Evolutionary conservation across 2,113 vertebrate species (phyloP).

Genomic region (Tympanuchus pallidicinctus): DNA sequence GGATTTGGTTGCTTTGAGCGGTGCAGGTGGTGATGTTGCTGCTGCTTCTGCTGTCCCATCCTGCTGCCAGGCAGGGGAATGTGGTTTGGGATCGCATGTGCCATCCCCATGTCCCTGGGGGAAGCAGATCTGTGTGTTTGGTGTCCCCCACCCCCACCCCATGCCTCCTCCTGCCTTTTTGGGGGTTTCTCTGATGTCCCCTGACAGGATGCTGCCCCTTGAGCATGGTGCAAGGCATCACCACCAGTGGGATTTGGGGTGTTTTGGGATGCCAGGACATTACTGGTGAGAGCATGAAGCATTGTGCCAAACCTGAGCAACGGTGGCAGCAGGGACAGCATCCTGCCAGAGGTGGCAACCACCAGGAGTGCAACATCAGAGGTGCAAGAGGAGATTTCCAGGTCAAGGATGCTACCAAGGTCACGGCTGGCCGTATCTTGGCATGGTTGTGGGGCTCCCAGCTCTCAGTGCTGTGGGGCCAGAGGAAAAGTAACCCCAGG

Average conservation of each 20-base stretch:
- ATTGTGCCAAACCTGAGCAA: neutral
- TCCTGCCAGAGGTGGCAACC: neutral
- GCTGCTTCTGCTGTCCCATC: neutral
- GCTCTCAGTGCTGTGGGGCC: neutral
- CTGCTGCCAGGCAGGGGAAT: neutral
- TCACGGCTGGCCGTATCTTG: neutral
- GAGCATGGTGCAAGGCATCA: neutral
- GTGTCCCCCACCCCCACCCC: accelerated
- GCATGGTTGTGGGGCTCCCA: accelerated
- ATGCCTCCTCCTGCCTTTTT: neutral
- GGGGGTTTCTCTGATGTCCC: neutral
- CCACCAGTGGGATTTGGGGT: neutral
- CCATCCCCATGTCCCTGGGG: neutral
- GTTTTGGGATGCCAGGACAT: neutral
- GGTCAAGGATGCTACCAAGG: constrained; percentile 70
- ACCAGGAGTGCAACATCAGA: neutral
- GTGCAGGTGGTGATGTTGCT: neutral
- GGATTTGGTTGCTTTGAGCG: neutral
- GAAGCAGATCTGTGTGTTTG: neutral
- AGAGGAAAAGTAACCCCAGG: too few relatives aligned
- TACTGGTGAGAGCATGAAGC: accelerated
- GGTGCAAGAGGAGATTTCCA: constrained; percentile 53
- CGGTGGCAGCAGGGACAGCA: neutral
- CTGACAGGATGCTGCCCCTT: too few relatives aligned
- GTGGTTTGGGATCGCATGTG: accelerated